These are phyloP conservation scores for Tympanuchus pallidicinctus DNA, from an alignment of 2,113 vertebrate species.

Conservation along the genomic window DNA sequence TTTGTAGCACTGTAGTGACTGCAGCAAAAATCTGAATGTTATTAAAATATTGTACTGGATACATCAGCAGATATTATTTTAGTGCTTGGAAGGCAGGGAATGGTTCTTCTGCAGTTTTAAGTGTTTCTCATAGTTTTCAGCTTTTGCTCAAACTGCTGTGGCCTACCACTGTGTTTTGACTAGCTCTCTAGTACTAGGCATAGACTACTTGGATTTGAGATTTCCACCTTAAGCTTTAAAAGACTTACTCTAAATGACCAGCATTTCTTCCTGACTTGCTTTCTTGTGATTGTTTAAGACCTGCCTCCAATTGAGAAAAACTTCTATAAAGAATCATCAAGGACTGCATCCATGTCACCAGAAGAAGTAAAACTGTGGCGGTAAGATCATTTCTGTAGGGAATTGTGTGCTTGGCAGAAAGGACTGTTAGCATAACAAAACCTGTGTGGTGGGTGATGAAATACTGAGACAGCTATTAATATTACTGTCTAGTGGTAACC, in stretches of 20 bases:
- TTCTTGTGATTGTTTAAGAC: slow-evolving; percentile 72
- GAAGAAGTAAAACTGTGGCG: slow-evolving; percentile 87
- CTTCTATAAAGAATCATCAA: slow-evolving; percentile 87
- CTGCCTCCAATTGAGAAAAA: slow-evolving; percentile 89
- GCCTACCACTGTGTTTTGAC: not conserved
- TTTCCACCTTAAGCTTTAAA: not conserved
- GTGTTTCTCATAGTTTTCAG: not conserved
- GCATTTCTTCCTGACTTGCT: not conserved
- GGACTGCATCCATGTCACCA: slow-evolving; percentile 81
- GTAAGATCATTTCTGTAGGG: slow-evolving; percentile 68
- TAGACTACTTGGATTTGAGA: not conserved
- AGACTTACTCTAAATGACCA: not conserved
- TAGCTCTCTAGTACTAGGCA: not conserved
- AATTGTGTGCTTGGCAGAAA: not conserved
- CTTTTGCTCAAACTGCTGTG: not conserved
- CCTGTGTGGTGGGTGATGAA: not conserved
- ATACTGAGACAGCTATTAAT: not conserved
- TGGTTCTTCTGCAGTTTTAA: not conserved
- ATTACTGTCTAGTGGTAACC: not conserved
- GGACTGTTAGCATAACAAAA: not conserved
- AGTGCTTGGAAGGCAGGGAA: not conserved
- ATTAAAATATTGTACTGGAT: not conserved
- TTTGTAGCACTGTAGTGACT: not conserved
- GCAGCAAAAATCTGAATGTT: not conserved
- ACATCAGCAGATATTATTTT: not conserved